A percentile compares a stretch with the other conserved stretches of the same genome.
These are phyloP conservation scores for Notamacropus eugenii DNA, from an alignment of 2,797 vertebrate genomes.

Conservation along the genomic window DNA sequence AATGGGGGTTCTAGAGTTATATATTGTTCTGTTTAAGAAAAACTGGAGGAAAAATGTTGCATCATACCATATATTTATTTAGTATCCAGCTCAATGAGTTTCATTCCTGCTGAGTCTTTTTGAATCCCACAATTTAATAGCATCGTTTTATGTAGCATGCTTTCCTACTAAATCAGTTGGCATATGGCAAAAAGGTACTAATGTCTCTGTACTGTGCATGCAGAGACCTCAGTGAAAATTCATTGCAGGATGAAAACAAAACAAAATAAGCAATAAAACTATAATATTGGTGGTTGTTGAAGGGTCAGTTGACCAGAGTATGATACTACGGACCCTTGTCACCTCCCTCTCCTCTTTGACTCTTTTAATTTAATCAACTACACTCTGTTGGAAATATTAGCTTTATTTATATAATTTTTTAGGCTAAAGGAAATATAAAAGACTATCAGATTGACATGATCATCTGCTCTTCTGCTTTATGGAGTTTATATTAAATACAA, in stretches of 20 bases:
- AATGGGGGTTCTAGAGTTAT: not conserved
- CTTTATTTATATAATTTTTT: not conserved
- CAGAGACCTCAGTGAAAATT: not conserved
- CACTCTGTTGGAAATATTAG: not conserved
- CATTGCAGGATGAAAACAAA: not conserved
- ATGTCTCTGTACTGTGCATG: not conserved
- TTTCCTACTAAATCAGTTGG: not conserved
- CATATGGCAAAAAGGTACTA: not conserved
- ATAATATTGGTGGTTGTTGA: not conserved
- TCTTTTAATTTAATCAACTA: not conserved
- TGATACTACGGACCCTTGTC: not conserved
- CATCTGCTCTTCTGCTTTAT: not conserved
- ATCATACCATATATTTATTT: not conserved
- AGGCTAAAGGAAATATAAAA: not conserved
- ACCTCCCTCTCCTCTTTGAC: not conserved
- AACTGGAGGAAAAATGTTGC: too few relatives aligned
- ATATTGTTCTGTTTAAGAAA: too few relatives aligned
- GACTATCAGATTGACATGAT: not conserved
- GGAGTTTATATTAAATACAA: not conserved
- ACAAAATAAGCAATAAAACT: not conserved
- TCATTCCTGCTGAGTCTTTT: not conserved
- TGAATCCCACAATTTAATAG: not conserved
- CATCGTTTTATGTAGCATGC: rapidly evolving
- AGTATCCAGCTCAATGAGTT: rapidly evolving
- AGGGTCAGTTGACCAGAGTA: not conserved